Evolutionary conservation across 2,113 vertebrate species (phyloP).

Genomic region (Cnemophilus loriae): DNA sequence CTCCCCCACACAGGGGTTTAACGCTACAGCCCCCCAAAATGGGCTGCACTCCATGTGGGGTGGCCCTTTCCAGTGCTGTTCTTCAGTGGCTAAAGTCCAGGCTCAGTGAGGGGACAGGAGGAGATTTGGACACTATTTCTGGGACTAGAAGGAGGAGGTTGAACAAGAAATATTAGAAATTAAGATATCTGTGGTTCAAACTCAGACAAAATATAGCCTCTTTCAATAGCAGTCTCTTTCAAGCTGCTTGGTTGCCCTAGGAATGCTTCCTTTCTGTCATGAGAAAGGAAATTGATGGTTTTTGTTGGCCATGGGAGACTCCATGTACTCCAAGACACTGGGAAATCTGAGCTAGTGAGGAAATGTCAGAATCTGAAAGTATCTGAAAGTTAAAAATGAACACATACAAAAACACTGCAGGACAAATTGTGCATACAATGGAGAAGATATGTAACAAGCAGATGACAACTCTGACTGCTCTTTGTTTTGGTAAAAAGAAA

Average conservation of each 20-base stretch:
- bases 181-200: not conserved
- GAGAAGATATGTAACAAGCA: constrained; percentile 30
- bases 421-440: not conserved
- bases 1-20: not conserved
- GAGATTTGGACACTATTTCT: not conserved
- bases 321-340: not conserved
- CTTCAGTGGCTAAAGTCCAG: not conserved
- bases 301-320: constrained; percentile 54
- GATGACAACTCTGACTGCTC: constrained; percentile 45
- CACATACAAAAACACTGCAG: not conserved
- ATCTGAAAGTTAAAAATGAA: constrained; percentile 53
- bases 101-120: not conserved
- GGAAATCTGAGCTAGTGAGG: constrained; percentile 55
- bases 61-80: not conserved
- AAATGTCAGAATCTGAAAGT: constrained; percentile 40
- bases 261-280: constrained; percentile 49
- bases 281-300: constrained; percentile 44
- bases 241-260: constrained; percentile 4
- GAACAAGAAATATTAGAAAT: not conserved
- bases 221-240: constrained; percentile 22
- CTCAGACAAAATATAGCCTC: not conserved
- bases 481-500: constrained; percentile 50
- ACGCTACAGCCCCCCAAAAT: not conserved
- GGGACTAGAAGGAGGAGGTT: not conserved
- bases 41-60: not conserved